A percentile compares a stretch with the other conserved stretches of the same genome.
Conservation (phyloP, 2,113 vertebrate genomes). For the Apodemus speciosus region DNA sequence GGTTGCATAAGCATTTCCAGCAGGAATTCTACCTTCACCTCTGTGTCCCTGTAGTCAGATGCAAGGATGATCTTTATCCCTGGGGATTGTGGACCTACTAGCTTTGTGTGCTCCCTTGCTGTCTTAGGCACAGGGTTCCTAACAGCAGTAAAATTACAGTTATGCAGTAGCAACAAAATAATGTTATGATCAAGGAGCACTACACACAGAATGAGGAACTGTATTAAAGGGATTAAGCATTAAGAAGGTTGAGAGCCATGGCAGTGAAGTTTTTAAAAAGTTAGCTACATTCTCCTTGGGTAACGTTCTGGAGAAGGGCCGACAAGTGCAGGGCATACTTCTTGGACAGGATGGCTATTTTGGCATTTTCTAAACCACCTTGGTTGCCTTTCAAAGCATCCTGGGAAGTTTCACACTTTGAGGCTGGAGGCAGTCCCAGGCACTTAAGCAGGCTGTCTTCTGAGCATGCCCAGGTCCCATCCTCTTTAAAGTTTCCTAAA, state of each 20-base stretch:
- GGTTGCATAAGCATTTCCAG: constrained; percentile 87
- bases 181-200: background rate
- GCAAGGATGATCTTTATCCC: constrained; percentile 43
- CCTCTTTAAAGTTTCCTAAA: background rate
- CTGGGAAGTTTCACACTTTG: background rate
- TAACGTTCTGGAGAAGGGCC: constrained; percentile 17
- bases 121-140: background rate
- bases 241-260: background rate
- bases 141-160: background rate
- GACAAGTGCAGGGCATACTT: background rate
- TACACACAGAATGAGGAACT: background rate
- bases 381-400: constrained; percentile 1
- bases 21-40: constrained; percentile 79
- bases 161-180: background rate
- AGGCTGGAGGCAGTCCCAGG: background rate
- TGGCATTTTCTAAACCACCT: background rate
- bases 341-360: background rate
- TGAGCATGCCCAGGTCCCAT: background rate
- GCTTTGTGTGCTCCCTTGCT: constrained; percentile 4
- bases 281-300: background rate
- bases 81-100: constrained; percentile 49
- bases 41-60: constrained; percentile 79
- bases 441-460: background rate
- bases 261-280: background rate
- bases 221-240: background rate